A percentile compares a stretch with the other conserved stretches of the same genome.
These are phyloP conservation scores for Platycercus adscitus DNA, from an alignment of 2,113 vertebrate species.

Conservation along the genomic window DNA sequence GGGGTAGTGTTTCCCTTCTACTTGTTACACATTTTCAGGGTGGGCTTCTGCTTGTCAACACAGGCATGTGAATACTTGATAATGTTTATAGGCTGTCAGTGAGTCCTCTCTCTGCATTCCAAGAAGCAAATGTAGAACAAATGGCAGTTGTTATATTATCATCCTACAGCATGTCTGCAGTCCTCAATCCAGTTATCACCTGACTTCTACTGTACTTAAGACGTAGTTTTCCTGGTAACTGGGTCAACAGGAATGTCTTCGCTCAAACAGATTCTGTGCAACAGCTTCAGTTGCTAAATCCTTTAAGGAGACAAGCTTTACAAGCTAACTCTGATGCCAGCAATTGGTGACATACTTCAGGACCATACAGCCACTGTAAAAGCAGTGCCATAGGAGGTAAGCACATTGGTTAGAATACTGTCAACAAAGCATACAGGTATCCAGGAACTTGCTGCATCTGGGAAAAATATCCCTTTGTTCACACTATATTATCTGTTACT, in stretches of 20 bases:
- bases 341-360: not conserved
- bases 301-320: slow-evolving; percentile 25
- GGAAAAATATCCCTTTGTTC: not conserved
- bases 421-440: not conserved
- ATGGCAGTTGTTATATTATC: not conserved
- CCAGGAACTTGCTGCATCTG: not conserved
- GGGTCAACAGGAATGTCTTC: not conserved
- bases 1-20: not conserved
- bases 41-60: not conserved
- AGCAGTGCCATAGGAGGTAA: not conserved
- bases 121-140: not conserved
- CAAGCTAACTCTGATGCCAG: not conserved
- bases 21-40: not conserved
- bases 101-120: not conserved
- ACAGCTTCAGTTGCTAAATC: slow-evolving; percentile 13
- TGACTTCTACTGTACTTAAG: not conserved
- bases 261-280: not conserved
- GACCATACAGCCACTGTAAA: not conserved
- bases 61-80: not conserved
- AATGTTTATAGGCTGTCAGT: not conserved
- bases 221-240: not conserved
- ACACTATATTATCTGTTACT: not conserved
- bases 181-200: not conserved
- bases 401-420: not conserved
- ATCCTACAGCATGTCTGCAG: not conserved